Percentiles rank a stretch among this genome's conserved stretches.
Conservation (phyloP, 2,113 vertebrate genomes). For the Etheostoma cragini region DNA sequence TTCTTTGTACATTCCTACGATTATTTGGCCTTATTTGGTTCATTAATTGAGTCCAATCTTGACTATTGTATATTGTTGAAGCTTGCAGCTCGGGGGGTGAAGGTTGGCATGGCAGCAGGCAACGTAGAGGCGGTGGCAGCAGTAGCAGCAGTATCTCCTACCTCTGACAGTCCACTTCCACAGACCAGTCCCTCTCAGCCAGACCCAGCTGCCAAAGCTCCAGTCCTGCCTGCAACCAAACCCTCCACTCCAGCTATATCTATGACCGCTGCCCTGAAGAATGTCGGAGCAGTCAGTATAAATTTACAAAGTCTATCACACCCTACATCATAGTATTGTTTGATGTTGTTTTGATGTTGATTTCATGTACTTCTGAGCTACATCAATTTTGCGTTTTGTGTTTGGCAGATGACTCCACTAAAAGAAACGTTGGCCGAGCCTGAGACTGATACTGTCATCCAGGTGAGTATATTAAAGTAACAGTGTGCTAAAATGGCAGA, state of each 20-base stretch:
- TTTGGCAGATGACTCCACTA: slow-evolving; percentile 64
- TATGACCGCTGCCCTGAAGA: slow-evolving; percentile 95
- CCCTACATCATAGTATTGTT: neutral
- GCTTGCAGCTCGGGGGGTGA: slow-evolving; percentile 88
- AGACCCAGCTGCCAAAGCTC: slow-evolving; percentile 80
- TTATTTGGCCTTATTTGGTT: neutral
- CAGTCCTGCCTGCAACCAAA: slow-evolving; percentile 72
- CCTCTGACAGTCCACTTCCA: slow-evolving; percentile 65
- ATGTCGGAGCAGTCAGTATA: slow-evolving; percentile 92
- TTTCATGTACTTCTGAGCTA: neutral
- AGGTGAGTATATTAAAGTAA: slow-evolving; percentile 57
- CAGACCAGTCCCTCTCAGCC: slow-evolving; percentile 71
- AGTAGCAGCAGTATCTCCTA: slow-evolving; percentile 33
- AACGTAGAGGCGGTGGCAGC: slow-evolving; percentile 30
- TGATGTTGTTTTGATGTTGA: too few species aligned
- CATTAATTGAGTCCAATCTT: slow-evolving; percentile 9
- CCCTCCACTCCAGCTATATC: slow-evolving; percentile 86
- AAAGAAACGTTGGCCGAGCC: slow-evolving; percentile 63
- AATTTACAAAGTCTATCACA: neutral
- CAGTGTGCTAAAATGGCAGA: neutral
- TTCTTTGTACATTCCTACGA: neutral
- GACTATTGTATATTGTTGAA: slow-evolving; percentile 64
- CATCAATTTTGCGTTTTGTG: slow-evolving; percentile 8
- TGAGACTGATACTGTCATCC: slow-evolving; percentile 53
- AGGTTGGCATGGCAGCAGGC: slow-evolving; percentile 73